phyloP scores from a whole-genome alignment of 2,113 vertebrate genomes.

The Trematocara zebra region DNA sequence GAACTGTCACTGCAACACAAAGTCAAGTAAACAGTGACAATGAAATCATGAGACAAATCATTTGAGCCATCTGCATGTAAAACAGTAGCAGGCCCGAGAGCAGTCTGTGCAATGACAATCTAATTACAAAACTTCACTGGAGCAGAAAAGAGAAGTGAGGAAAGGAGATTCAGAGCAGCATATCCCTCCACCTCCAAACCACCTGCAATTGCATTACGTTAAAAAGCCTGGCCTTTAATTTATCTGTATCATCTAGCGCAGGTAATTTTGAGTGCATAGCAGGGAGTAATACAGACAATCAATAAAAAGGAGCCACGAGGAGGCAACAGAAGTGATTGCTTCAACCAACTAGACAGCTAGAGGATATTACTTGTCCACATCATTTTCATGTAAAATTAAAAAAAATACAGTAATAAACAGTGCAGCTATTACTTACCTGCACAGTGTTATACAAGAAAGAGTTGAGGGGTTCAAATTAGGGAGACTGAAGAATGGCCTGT shows the following conservation, averaged over 20 bases:
- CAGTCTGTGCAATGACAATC: constrained; percentile 44
- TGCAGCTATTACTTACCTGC: constrained; percentile 50
- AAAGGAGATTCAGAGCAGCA: neutral
- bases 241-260: constrained; percentile 29
- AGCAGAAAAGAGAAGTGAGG: constrained; percentile 23
- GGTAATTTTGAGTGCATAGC: constrained; percentile 36
- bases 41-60: constrained; percentile 57
- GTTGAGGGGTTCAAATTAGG: constrained; percentile 1
- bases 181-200: neutral
- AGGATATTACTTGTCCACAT: constrained; percentile 11
- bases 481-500: neutral
- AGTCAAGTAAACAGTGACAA: constrained; percentile 62
- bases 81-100: constrained; percentile 46
- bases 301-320: constrained; percentile 39
- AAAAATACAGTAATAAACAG: neutral
- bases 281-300: constrained; percentile 35
- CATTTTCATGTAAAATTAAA: neutral
- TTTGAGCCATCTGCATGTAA: constrained; percentile 60
- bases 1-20: constrained; percentile 45
- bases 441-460: neutral
- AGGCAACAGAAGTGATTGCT: constrained; percentile 34
- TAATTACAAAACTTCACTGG: constrained; percentile 55
- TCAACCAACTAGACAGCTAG: constrained; percentile 22
- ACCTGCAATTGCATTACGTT: constrained; percentile 20
- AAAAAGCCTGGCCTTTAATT: constrained; percentile 36